Conservation (phyloP, 2,113 vertebrate genomes). For the Myiopsitta monachus region DNA sequence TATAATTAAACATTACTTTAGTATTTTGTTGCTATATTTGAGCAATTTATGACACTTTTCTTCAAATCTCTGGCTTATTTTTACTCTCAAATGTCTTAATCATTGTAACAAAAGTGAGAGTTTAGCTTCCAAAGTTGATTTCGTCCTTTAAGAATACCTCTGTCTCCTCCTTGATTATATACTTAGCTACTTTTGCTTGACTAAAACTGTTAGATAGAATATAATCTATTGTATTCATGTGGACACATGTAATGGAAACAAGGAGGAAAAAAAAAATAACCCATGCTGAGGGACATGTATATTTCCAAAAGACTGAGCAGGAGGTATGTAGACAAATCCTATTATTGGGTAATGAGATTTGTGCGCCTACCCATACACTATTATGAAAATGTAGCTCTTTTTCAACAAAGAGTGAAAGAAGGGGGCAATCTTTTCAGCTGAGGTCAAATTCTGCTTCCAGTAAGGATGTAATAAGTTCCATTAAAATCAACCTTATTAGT, state of each 20-base stretch:
- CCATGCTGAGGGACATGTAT: conserved; percentile 65
- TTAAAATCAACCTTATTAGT: conserved; percentile 55
- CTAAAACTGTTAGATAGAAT: conserved; percentile 51
- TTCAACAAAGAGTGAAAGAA: conserved; percentile 64
- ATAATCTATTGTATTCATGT: conserved; percentile 58
- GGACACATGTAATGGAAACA: conserved; percentile 63
- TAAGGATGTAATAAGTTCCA: conserved; percentile 63
- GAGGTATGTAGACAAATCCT: conserved; percentile 77
- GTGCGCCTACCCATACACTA: conserved; percentile 42
- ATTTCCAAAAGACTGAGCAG: conserved; percentile 68
- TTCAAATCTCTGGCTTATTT: not conserved
- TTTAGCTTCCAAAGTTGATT: not conserved
- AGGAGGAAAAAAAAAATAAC: not conserved
- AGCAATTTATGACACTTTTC: not conserved
- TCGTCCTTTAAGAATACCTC: conserved; percentile 6
- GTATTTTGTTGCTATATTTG: not conserved
- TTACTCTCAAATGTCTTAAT: conserved; percentile 5
- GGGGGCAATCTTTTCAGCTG: conserved; percentile 51
- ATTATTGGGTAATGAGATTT: conserved; percentile 77
- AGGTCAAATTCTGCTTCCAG: conserved; percentile 66
- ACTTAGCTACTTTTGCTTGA: conserved; percentile 22
- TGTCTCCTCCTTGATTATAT: not conserved
- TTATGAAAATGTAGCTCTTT: conserved; percentile 71
- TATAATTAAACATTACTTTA: not conserved
- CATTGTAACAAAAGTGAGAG: not conserved